Conservation (phyloP, 2,888 invertebrate genomes). For the Alloplasta piceator region DNA sequence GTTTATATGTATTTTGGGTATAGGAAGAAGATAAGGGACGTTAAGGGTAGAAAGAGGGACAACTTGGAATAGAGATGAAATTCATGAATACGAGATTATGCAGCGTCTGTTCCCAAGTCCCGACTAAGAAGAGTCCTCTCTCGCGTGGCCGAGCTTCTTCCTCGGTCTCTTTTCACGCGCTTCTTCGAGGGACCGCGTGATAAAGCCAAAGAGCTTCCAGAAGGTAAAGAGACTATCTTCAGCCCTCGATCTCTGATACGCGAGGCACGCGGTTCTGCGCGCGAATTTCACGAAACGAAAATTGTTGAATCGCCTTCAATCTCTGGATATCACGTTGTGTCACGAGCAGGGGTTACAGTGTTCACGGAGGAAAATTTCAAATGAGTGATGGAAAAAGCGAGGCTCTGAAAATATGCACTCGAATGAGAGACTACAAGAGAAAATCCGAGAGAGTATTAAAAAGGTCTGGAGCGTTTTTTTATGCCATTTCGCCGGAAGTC, state of each 20-base stretch:
- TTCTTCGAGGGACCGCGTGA: slow-evolving; percentile 29
- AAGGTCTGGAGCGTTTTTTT: no score
- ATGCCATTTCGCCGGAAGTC: no score
- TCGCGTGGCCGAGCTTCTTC: neutral
- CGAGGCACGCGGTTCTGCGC: slow-evolving; percentile 39
- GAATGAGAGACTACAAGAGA: no score
- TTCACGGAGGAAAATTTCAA: slow-evolving; percentile 2
- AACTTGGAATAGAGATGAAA: slow-evolving; percentile 71
- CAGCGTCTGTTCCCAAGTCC: slow-evolving; percentile 66
- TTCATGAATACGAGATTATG: slow-evolving; percentile 79
- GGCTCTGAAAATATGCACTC: slow-evolving; percentile 20
- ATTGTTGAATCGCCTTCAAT: slow-evolving; percentile 53
- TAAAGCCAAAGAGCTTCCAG: neutral
- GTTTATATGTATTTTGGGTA: neutral
- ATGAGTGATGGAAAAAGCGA: slow-evolving; percentile 47
- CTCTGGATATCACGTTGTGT: slow-evolving; percentile 13
- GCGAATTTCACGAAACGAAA: slow-evolving; percentile 57
- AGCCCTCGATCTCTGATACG: neutral
- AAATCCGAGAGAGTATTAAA: no score
- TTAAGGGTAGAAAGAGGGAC: slow-evolving; percentile 59
- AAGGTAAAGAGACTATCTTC: slow-evolving; percentile 9
- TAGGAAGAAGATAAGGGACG: slow-evolving; percentile 41
- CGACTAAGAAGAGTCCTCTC: slow-evolving; percentile 64
- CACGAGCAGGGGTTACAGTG: slow-evolving; percentile 38
- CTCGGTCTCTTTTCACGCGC: slow-evolving; percentile 16